These are phyloP conservation scores for Prochilodus magdalenae DNA, from an alignment of 2,113 vertebrate genomes.

Conservation along the genomic window DNA sequence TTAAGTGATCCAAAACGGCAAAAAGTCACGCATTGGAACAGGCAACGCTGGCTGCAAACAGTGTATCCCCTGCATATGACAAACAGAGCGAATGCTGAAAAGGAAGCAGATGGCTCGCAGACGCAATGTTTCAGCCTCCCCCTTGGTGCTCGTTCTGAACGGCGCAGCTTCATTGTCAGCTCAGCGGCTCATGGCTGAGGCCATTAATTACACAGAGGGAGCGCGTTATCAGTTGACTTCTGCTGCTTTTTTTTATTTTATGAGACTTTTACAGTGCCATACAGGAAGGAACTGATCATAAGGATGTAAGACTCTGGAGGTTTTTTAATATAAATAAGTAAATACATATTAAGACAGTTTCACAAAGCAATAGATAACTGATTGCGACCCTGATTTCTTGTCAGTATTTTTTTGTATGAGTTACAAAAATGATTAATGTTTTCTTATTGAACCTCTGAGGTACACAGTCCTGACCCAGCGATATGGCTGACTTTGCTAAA, in stretches of 20 bases:
- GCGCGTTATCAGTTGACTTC: constrained; percentile 51
- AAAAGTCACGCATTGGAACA: constrained; percentile 23
- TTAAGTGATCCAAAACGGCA: constrained; percentile 21
- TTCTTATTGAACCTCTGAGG: background rate
- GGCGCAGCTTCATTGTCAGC: constrained; percentile 46
- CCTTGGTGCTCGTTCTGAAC: constrained; percentile 43
- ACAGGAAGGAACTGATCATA: constrained; percentile 49
- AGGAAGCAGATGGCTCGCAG: constrained; percentile 48
- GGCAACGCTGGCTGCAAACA: constrained; percentile 30
- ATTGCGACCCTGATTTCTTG: background rate
- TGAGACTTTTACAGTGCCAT: constrained; percentile 41
- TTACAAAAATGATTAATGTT: background rate
- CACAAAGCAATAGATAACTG: constrained; percentile 6
- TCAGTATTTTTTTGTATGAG: constrained; percentile 1
- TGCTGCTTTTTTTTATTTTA: constrained; percentile 39
- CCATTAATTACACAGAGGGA: constrained; percentile 51
- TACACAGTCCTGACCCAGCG: background rate
- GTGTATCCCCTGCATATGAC: constrained; percentile 12
- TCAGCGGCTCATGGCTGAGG: constrained; percentile 39
- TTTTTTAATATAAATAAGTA: background rate
- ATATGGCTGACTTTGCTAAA: background rate
- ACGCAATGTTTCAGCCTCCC: constrained; percentile 34
- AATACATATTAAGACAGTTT: constrained; percentile 35
- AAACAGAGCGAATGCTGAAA: constrained; percentile 35
- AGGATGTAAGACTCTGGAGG: constrained; percentile 27